Base-by-base conservation (phyloP, 2,113 vertebrate species). In the Lonchura striata region DNA sequence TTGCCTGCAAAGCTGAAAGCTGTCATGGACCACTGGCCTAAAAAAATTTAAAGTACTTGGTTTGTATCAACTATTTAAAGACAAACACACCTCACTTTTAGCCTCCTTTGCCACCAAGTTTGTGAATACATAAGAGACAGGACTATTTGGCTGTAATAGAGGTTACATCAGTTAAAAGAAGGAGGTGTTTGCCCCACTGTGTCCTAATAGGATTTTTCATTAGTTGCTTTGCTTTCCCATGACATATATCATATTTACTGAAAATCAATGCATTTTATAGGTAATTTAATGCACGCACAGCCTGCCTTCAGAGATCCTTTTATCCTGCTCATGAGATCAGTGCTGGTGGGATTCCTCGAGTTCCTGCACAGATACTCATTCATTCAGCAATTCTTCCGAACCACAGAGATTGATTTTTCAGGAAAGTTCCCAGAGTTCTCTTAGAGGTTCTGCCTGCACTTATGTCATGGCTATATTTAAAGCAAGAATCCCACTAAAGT, bases 401-500 rank as follows among this genome's bases (percentile, higher is more conserved):
- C 54, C 42, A 60, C 75, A 88, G 22, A 95, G 64, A 90, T 46
- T 31, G 79, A 92, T 95, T 95, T 95, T 93, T 75, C 64, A 93
- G 76, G 37, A 59, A 93, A 70, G 94, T 74, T 95, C 85, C 82
- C 88, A 69, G 87, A 69, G 54, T 54, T 71, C 53, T 80, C 82
- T 76, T 15, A 60, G 71, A 69, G 39, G 33, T 83, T 93, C 71
- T 96, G 79, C 76, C 72, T 74, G 78, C 75, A 75, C 76, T 86
- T 92, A 91, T 83, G 75, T 90, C 82, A 90, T 28, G 72, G 85
- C 65, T 93, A 49, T 93, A 92, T 94, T 92, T 94, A 94, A 90
- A 93, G 85, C 92, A 95, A 85, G 90, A 88, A 96, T 90, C 79
- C 76, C 78, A 90, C 90, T 94, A 59, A 95, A 92, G 94, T 94